Base-by-base conservation (phyloP, 2,797 vertebrate genomes). In the Spatula clypeata region DNA sequence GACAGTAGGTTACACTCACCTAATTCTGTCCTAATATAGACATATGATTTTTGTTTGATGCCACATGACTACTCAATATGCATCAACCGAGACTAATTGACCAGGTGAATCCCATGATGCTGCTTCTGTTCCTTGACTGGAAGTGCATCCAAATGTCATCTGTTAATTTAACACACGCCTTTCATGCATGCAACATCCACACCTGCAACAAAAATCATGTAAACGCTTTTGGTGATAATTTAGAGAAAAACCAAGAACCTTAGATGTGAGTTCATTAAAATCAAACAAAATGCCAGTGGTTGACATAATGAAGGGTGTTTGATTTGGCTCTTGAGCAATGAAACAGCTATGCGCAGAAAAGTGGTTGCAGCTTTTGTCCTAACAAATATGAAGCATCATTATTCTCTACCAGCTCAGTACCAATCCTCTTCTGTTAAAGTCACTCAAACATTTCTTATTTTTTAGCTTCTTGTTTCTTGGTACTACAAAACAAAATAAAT, bases 381-480 rank as follows among this genome's bases (percentile, higher is more conserved):
- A 79, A 45, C 38, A 70, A 89, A 90, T 70, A 51, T 0, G 65
- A 88, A 40, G 44, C 76, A 79, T 88, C 77, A 34, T 91, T 94
- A 60, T 88, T 55, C 62, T 92, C 75, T 79, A 90, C 49, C 62
- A 77, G 55, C 76, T 81, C 0, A 0, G 79, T 81, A 81, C 64
- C 77, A 77, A 60, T 7, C 57, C 13, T 70, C 8, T 53, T 44
- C 60, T 61, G 29, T 47, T 91, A 31, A 70, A 92, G 85, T 18
- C 91, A 96, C 95, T 94, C 91, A 97, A 96, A 96, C 69, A 80
- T 88, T 88, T 88, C 88, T 86, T 92, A 23, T 90, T 70, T 84
- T 70, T 11, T 72, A n/a, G 20, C 24, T 45, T 32, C 16, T 74
- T 31, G 92, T 71, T 53, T 88, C 36, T 62, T 89, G 79, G 90